phyloP scores from a whole-genome alignment of 2,113 vertebrate species.

The Zeus faber region DNA sequence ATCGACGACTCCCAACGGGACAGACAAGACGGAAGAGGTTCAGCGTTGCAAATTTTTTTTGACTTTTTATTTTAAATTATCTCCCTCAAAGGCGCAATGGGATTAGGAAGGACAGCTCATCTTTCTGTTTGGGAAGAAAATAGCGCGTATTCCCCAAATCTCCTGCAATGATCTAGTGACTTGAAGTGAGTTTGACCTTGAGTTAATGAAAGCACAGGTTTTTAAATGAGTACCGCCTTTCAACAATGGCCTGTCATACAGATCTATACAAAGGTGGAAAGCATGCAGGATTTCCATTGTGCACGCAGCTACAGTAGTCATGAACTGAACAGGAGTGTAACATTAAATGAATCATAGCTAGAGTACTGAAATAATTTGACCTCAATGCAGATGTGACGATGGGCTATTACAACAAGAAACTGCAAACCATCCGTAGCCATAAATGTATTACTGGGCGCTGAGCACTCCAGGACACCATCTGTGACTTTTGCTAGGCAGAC shows the following conservation, averaged over 20 bases:
- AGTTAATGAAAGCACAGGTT: no score
- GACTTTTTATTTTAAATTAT: constrained; percentile 17
- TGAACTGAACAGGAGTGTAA: constrained; percentile 25
- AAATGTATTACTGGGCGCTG: constrained; percentile 34
- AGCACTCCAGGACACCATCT: constrained; percentile 43
- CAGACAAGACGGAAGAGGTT: not conserved
- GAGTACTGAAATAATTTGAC: constrained; percentile 25
- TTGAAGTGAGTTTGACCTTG: no score
- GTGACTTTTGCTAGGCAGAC: constrained; percentile 30
- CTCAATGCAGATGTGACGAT: constrained; percentile 47
- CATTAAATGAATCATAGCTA: constrained; percentile 17
- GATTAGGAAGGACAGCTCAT: constrained; percentile 47
- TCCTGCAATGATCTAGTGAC: no score
- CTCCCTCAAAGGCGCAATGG: constrained; percentile 24
- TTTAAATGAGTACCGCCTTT: no score
- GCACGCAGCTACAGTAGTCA: not conserved
- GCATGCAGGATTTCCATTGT: no score
- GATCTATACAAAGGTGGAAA: no score
- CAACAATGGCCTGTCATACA: no score
- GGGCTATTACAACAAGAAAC: constrained; percentile 34
- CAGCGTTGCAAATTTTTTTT: no score
- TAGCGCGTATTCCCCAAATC: no score
- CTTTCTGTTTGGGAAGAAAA: no score
- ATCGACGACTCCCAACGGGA: constrained; percentile 26
- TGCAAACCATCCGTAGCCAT: constrained; percentile 14